Base-by-base conservation (phyloP, 2,888 invertebrate species). In the Agrochola litura region DNA sequence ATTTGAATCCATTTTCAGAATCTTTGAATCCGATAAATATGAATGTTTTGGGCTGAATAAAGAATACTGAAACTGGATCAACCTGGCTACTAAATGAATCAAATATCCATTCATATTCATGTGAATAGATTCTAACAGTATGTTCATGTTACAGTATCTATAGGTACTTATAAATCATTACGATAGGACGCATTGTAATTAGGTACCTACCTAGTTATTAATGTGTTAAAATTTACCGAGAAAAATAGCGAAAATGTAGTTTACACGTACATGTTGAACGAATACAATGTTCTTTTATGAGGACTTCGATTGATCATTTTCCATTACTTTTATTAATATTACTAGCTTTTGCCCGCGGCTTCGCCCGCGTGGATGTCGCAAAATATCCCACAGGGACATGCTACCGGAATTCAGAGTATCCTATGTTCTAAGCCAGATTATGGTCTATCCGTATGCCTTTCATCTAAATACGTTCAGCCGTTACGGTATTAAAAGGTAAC, bases 1-100 rank as follows among this genome's bases (percentile, higher is more conserved):
- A 90, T 89, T 85, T 86, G 88, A 90, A 90, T 91, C 84, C 82
- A 88, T 91, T 90, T 88, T 90, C 87, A 73, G 80, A 86, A 86
- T 86, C 82, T 87, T 90, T 81, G 78, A 69, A 78, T 77, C 46
- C 76, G 66, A 81, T 89, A 83, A 87, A 89, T 87, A 87, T 83
- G 73, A 85, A 78, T 86, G 85, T 77, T 77, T 79, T 75, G 61
- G 37, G 25, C 60, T 71, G 73, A 63, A 49, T 84, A 52, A 61
- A 49, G 61, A 66, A 61, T 79, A 67, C 14, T 14, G 46, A 46
- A 46, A 61, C 65, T 71, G 37, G 49, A 61, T 43, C 8, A 81
- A 61, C 25, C 30, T 71, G 46, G 61, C 25, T 52, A 37, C n/a
- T 60, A 66, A 78, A 69, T 60, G 2, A 54, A 64, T 77, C 2